Evolutionary conservation across 1,140 invertebrate species (phyloP).

Genomic region (Drosophila ogumai): DNA sequence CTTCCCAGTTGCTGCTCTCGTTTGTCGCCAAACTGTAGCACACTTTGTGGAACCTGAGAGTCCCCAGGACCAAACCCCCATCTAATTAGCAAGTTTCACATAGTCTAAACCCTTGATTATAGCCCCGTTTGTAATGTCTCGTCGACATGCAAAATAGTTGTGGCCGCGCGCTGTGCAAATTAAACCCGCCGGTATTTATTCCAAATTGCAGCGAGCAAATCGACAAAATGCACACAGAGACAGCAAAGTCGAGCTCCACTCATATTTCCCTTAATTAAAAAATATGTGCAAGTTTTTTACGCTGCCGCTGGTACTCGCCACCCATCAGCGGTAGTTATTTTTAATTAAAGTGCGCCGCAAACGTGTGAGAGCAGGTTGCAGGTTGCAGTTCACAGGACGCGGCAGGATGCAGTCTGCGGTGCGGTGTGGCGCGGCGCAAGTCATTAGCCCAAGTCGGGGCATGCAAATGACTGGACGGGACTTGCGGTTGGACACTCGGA

Average conservation of each 20-base stretch:
- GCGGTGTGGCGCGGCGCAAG: conserved; percentile 7
- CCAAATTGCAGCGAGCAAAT: conserved; percentile 28
- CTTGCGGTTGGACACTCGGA: conserved; percentile 29
- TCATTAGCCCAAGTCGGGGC: conserved; percentile 52
- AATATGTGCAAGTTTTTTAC: conserved; percentile 22
- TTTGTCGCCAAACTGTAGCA: conserved; percentile 1
- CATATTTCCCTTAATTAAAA: conserved; percentile 74
- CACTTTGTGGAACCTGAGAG: conserved; percentile 11
- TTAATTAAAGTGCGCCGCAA: conserved; percentile 71
- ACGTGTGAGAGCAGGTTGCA: conserved; percentile 29
- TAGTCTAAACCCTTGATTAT: conserved; percentile 5
- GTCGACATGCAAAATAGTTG: conserved; percentile 23
- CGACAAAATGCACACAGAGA: conserved; percentile 4
- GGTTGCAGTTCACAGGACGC: conserved; percentile 2
- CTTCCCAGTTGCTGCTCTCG: background rate
- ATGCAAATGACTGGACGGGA: conserved; percentile 57
- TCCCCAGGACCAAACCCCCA: background rate
- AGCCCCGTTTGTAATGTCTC: conserved; percentile 14
- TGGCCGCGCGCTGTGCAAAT: conserved; percentile 6
- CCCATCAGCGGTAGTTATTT: conserved; percentile 60
- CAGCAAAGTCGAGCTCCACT: conserved; percentile 26
- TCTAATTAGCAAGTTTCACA: conserved; percentile 22
- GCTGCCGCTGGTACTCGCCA: background rate
- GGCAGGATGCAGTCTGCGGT: conserved; percentile 12
- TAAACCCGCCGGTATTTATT: conserved; percentile 36